These are phyloP conservation scores for Cyanistes caeruleus DNA, from an alignment of 2,113 vertebrate species.

Conservation along the genomic window DNA sequence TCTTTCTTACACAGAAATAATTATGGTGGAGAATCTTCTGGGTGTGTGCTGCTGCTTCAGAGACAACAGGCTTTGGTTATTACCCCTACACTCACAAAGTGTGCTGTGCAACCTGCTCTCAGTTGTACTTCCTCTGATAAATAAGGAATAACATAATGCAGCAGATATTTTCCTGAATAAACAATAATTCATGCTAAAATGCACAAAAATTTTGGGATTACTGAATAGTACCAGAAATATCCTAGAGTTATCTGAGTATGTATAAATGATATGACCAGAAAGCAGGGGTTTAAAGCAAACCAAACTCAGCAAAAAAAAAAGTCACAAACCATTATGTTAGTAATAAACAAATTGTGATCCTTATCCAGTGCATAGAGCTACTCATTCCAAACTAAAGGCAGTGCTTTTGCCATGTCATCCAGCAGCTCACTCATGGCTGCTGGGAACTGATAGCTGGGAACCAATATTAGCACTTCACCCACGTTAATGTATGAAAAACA, in stretches of 20 bases:
- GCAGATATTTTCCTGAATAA: neutral
- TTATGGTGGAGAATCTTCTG: neutral
- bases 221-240: neutral
- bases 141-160: neutral
- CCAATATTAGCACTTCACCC: neutral
- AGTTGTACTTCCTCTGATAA: neutral
- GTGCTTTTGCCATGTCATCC: neutral
- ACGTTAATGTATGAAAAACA: fast-evolving
- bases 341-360: neutral
- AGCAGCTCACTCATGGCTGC: neutral
- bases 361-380: neutral
- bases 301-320: neutral
- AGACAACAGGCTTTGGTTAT: neutral
- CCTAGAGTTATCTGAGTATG: neutral
- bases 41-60: neutral
- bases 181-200: neutral
- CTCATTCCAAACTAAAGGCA: neutral
- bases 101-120: neutral
- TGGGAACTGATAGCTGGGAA: neutral
- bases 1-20: neutral
- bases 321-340: neutral
- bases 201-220: neutral
- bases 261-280: neutral
- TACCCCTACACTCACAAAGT: fast-evolving
- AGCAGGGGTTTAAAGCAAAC: neutral